Evolutionary conservation across 2,888 invertebrate genomes (phyloP), one percentile per base, ranked within the genome.

Genomic region (Platycnemis pennipes): DNA sequence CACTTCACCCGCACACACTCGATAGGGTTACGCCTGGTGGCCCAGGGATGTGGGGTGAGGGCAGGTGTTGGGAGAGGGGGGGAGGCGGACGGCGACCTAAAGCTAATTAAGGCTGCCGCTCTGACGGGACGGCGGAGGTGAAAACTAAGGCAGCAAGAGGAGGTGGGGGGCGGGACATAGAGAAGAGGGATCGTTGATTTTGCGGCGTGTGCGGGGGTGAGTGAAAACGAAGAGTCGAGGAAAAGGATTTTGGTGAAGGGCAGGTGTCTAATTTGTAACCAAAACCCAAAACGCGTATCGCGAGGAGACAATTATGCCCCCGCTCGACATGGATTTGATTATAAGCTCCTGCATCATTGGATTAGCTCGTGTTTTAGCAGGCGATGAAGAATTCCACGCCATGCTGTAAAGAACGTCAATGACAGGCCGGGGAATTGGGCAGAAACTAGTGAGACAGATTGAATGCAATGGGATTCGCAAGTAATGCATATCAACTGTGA

Each of bases 1-100:
- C 77, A 77, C 77, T 77, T 77, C 77, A 77, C 77, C 77, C 77
- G 37, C 77, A 77, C 77, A 37, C 77, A 77, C 77, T 77, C 77
- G 77, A 77, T 77, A 37, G 77, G 8, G 37, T 37, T 77, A 77
- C 8, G 77, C 77, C 31, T 5, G 31, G 26, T 8, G 77, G 13
- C 5, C 8, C 8, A 26, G 56, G 56, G 56, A 56, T 16, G 56
- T 22, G n/a, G 37, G 26, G 37, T 8, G 77, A 37, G 3, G 2
- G 31, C 0, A 1, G 63, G 77, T 31, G 77, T 11, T 0, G 13
- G 77, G 22, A 3, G 7, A 2, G 77, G 37, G 37, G 37, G 11
- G 37, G 77, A 37, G 3, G 31, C 8, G 77, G 77, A 13, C 8
- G 77, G 77, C 8, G 77, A 77, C 77, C 77, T 37, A 77, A 77